A percentile compares a stretch with the other conserved stretches of the same genome.
phyloP scores from a whole-genome alignment of 2,113 vertebrate genomes.

The Sigmodon hispidus region DNA sequence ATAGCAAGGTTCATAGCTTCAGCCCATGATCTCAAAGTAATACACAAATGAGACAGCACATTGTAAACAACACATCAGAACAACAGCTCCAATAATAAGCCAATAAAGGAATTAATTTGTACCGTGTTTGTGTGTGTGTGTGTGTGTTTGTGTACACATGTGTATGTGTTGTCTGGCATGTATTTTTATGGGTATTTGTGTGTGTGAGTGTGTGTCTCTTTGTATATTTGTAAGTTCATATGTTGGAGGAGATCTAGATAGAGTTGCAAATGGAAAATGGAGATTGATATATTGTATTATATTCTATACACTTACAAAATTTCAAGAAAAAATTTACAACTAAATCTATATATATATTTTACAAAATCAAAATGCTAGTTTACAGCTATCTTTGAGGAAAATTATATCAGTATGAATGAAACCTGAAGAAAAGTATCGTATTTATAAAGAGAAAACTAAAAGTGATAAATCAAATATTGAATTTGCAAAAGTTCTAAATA shows the following conservation, averaged over 20 bases:
- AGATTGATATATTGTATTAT: background rate
- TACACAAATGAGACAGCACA: accelerated
- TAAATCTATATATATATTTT: background rate
- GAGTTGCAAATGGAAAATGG: background rate
- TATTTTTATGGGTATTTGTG: no score
- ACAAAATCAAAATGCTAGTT: background rate
- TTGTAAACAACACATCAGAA: background rate
- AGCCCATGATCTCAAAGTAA: accelerated
- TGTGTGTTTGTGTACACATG: no score
- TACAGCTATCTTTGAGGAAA: background rate
- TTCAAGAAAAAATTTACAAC: background rate
- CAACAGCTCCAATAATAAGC: background rate
- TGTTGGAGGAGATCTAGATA: background rate
- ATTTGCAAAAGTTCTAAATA: background rate
- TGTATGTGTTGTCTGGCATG: no score
- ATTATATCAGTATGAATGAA: background rate
- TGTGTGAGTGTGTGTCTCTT: background rate
- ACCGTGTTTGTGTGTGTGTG: background rate
- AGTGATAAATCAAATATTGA: background rate
- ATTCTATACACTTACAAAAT: background rate
- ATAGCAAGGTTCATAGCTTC: background rate
- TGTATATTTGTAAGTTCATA: no score
- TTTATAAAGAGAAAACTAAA: background rate
- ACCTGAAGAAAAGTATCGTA: background rate
- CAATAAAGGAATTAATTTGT: background rate